Percentiles rank a stretch among this genome's conserved stretches.
Evolutionary conservation across 2,113 vertebrate genomes (phyloP).

Genomic region (Anoura caudifer): DNA sequence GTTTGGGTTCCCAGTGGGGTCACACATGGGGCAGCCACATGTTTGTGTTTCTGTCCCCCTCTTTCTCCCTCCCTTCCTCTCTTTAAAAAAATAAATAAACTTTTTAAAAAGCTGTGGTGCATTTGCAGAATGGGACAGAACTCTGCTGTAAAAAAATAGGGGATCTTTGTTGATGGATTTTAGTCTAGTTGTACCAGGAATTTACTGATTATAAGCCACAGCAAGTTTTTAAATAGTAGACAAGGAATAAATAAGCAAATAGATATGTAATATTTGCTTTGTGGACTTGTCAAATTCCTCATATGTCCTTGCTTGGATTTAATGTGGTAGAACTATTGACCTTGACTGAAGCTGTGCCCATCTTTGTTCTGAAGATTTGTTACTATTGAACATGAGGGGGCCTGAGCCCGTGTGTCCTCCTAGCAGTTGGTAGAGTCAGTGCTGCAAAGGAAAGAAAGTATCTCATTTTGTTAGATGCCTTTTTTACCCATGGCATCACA

Average conservation of each 20-base stretch:
- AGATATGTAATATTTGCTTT: neutral
- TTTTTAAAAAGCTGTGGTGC: neutral
- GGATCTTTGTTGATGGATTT: neutral
- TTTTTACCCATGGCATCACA: conserved; percentile 29
- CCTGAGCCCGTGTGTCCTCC: neutral
- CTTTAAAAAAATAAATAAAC: no score
- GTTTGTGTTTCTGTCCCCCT: no score
- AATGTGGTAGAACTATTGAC: neutral
- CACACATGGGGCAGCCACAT: no score
- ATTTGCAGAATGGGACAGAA: neutral
- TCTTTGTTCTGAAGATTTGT: conserved; percentile 36
- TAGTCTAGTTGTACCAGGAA: neutral
- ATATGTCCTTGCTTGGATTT: neutral
- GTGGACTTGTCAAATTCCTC: neutral
- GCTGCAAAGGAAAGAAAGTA: conserved; percentile 33
- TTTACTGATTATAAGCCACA: neutral
- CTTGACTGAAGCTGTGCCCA: neutral
- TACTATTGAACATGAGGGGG: neutral
- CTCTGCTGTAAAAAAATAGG: neutral
- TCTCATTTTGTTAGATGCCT: conserved; percentile 44
- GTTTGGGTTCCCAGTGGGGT: no score
- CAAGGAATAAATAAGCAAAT: neutral
- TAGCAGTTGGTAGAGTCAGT: neutral
- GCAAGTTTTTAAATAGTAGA: neutral
- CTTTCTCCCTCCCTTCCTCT: no score